A percentile compares a stretch with the other conserved stretches of the same genome.
Evolutionary conservation across 2,113 vertebrate species (phyloP).

Genomic region (Xenopus laevis): DNA sequence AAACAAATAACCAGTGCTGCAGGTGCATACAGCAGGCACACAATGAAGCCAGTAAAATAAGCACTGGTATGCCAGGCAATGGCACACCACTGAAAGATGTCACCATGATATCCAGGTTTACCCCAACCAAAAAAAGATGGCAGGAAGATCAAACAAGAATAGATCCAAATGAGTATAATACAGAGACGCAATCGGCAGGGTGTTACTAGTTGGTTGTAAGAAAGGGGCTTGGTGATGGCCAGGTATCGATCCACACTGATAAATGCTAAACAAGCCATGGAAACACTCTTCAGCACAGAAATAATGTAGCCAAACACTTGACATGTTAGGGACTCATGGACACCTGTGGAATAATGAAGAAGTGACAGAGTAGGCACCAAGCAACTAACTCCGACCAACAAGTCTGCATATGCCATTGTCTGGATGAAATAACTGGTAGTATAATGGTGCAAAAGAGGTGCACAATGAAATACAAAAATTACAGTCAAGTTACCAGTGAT

Average conservation of each 20-base stretch:
- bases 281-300: constrained; percentile 96
- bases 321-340: constrained; percentile 91
- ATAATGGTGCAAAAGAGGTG: constrained; percentile 92
- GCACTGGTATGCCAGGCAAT: constrained; percentile 93
- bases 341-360: constrained; percentile 87
- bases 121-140: constrained; percentile 98
- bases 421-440: constrained; percentile 98
- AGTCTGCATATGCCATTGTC: constrained; percentile 97
- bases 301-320: constrained; percentile 96
- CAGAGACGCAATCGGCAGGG: constrained; percentile 90
- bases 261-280: constrained; percentile 96
- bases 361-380: constrained; percentile 91
- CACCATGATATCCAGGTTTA: constrained; percentile 97
- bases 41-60: constrained; percentile 94
- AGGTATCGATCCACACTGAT: constrained; percentile 97
- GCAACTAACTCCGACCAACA: constrained; percentile 95
- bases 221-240: constrained; percentile 93
- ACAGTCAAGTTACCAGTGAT: constrained; percentile 94
- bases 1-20: constrained; percentile 95
- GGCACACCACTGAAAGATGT: constrained; percentile 98
- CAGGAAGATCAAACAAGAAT: constrained; percentile 89
- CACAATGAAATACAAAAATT: constrained; percentile 96
- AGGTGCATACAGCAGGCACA: constrained; percentile 92
- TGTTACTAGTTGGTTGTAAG: constrained; percentile 96
- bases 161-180: constrained; percentile 92